Evolutionary conservation across 92 coral and sea anemone genomes (phyloP), one percentile per base, ranked within the genome.

Genomic region (Anthopleura xanthogrammica): DNA sequence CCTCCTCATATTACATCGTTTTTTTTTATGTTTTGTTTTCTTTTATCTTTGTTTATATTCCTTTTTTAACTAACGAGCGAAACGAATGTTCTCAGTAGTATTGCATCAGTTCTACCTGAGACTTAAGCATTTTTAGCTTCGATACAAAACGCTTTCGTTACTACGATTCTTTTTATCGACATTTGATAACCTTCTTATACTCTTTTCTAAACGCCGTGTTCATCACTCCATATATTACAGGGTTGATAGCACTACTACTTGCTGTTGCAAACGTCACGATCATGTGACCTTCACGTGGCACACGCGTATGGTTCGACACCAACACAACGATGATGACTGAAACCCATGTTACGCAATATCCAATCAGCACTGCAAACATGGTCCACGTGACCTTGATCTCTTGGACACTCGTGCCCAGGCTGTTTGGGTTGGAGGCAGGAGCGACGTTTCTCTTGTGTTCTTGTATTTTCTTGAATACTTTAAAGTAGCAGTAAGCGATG

Each of bases 331-430:
- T 41, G 20, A 55, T n/a, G 66, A 81, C 85, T 81, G 85, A 66
- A 19, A 81, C 5, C 85, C 85, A 81, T 2, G 55, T 48, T 43
- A 52, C 70, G 13, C 70, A 73, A 55, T 68, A 71, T 17, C 85
- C 77, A 41, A 81, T 39, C 85, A 81, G 48, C 65, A 81, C 85
- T 24, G 52, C 78, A 54, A 81, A 81, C 22, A 81, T 62, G 48
- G 85, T 72, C 85, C 85, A 70, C 85, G 85, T 81, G 85, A 81
- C 40, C 65, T 81, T 81, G 65, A 81, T 81, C 3, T 81, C 85
- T 24, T 81, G 85, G 3, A 56, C 85, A 29, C 85, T 73, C 12
- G 72, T 39, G 10, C 58, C 41, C 60, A 40, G 7, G 43, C 20
- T 24, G 52, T 52, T 46, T 12, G 73, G 43, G 75, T 39, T 16